These are phyloP conservation scores for Pedionomus torquatus DNA, from an alignment of 2,113 vertebrate species.

Conservation along the genomic window DNA sequence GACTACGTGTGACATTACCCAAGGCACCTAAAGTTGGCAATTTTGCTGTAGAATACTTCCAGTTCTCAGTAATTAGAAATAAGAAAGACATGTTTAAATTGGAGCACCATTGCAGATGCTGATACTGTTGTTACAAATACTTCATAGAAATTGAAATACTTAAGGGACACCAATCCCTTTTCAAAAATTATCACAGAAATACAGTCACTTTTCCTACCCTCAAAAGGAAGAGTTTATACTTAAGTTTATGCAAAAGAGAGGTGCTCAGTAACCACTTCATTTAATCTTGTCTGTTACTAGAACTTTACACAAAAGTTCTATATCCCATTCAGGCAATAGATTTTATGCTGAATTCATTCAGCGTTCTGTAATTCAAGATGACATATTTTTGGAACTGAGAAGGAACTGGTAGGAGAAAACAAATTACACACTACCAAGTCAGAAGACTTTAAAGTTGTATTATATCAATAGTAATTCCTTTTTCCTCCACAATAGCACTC, in stretches of 20 bases:
- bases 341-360: not conserved
- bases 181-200: not conserved
- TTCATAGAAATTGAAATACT: not conserved
- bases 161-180: not conserved
- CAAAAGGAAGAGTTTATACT: not conserved
- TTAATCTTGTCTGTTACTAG: not conserved
- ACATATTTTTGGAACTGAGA: too few relatives aligned
- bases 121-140: not conserved
- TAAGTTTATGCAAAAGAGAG: not conserved
- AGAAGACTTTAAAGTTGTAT: not conserved
- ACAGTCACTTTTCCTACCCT: not conserved
- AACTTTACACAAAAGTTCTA: not conserved
- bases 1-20: slow-evolving; percentile 31
- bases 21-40: not conserved
- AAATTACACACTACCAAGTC: not conserved
- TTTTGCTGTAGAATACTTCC: slow-evolving; percentile 12
- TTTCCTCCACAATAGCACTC: not conserved
- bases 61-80: slow-evolving; percentile 32
- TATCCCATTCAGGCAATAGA: not conserved
- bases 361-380: not conserved
- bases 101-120: not conserved
- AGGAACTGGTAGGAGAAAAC: too few relatives aligned
- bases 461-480: not conserved
- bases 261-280: not conserved
- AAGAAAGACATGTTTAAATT: slow-evolving; percentile 1